phyloP scores from a whole-genome alignment of 2,888 invertebrate genomes.

The Agonopterix subpropinquella region DNA sequence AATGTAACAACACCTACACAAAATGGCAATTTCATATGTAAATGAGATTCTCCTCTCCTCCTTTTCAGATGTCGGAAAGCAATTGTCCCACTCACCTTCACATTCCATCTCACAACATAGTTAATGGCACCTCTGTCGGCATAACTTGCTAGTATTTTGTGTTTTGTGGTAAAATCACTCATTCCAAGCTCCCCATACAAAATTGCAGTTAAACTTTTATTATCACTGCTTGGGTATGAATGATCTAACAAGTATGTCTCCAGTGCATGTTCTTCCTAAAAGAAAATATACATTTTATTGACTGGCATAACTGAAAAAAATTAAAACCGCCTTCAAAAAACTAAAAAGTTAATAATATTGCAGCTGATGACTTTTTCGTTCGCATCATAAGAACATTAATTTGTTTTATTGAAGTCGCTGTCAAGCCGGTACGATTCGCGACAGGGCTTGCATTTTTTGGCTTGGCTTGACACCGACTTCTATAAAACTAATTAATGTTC shows the following conservation, averaged over 20 bases:
- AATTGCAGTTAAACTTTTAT: conserved; percentile 81
- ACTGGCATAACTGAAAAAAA: too few species aligned
- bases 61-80: too few species aligned
- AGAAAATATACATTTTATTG: conserved; percentile 7
- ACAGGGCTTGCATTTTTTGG: too few species aligned
- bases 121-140: conserved; percentile 83
- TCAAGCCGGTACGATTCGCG: too few species aligned
- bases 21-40: background rate
- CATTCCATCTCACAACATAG: conserved; percentile 92
- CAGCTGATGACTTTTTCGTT: too few species aligned
- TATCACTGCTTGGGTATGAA: conserved; percentile 85
- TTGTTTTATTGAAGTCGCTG: too few species aligned
- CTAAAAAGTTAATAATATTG: too few species aligned
- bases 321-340: too few species aligned
- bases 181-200: conserved; percentile 94
- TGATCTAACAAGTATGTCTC: conserved; percentile 89
- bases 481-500: too few species aligned
- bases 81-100: conserved; percentile 73
- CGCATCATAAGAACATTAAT: too few species aligned
- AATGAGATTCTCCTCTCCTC: background rate
- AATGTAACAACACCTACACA: too few species aligned
- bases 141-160: conserved; percentile 80
- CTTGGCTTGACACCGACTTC: too few species aligned
- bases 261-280: conserved; percentile 54
- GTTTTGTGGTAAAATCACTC: conserved; percentile 82